Evolutionary conservation across 1,140 invertebrate genomes (phyloP).

Genomic region (Doryteuthis pealeii): DNA sequence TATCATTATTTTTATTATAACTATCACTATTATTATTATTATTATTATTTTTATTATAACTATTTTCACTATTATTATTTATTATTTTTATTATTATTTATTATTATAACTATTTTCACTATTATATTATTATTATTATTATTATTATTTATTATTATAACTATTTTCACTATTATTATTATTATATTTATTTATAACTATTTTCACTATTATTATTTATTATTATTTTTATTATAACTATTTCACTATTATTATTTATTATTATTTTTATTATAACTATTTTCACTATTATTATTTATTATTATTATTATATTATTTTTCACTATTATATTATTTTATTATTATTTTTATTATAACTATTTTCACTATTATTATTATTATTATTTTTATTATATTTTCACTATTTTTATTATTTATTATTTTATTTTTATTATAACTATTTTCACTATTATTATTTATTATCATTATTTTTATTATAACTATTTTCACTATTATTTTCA

Average conservation of each 20-base stretch:
- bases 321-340: too few species aligned
- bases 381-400: too few species aligned
- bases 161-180: not conserved
- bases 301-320: too few species aligned
- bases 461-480: too few species aligned
- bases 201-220: not conserved
- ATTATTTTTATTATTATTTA: not conserved
- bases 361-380: too few species aligned
- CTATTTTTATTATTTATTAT: too few species aligned
- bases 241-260: not conserved
- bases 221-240: not conserved
- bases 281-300: too few species aligned
- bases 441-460: too few species aligned
- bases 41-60: not conserved
- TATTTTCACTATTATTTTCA: too few species aligned
- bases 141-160: not conserved
- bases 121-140: slow-evolving; percentile 1
- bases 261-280: not conserved
- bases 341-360: too few species aligned
- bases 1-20: not conserved
- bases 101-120: not conserved
- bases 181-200: not conserved
- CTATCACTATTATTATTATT: not conserved
- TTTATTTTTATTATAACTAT: too few species aligned
- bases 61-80: not conserved